Percentiles rank a stretch among this genome's conserved stretches.
Conservation (phyloP, 2,113 vertebrate species). For the Nerophis ophidion region DNA sequence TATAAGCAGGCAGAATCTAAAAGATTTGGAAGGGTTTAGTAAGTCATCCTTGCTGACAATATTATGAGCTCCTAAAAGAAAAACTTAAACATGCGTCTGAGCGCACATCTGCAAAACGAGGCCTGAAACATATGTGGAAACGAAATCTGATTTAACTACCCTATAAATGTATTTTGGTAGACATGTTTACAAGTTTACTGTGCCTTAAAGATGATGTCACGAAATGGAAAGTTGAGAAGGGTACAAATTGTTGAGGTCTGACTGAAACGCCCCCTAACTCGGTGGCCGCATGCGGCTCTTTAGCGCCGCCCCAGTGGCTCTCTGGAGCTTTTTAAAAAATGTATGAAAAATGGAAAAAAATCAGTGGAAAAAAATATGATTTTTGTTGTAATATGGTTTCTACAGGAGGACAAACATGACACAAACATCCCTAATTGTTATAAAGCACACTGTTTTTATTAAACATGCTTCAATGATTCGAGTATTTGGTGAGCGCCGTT, state of each 20-base stretch:
- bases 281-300: too few relatives aligned
- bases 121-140: slow-evolving; percentile 14
- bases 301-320: too few relatives aligned
- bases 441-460: too few relatives aligned
- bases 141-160: slow-evolving; percentile 11
- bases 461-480: too few relatives aligned
- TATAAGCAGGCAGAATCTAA: slow-evolving; percentile 19
- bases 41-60: slow-evolving; percentile 40
- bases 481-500: too few relatives aligned
- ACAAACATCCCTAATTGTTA: too few relatives aligned
- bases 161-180: slow-evolving; percentile 4
- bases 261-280: slow-evolving; percentile 21
- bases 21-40: slow-evolving; percentile 43
- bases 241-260: background rate
- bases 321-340: too few relatives aligned
- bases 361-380: too few relatives aligned
- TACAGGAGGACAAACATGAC: too few relatives aligned
- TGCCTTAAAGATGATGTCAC: background rate
- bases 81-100: slow-evolving; percentile 24
- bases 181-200: background rate
- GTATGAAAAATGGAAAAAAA: too few relatives aligned
- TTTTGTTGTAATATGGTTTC: too few relatives aligned
- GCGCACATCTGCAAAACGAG: slow-evolving; percentile 20
- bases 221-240: background rate
- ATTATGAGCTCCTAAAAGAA: slow-evolving; percentile 30